A percentile compares a stretch with the other conserved stretches of the same genome.
phyloP scores from a whole-genome alignment of 2,888 invertebrate species.

The Sceliomorpha sp. region DNA sequence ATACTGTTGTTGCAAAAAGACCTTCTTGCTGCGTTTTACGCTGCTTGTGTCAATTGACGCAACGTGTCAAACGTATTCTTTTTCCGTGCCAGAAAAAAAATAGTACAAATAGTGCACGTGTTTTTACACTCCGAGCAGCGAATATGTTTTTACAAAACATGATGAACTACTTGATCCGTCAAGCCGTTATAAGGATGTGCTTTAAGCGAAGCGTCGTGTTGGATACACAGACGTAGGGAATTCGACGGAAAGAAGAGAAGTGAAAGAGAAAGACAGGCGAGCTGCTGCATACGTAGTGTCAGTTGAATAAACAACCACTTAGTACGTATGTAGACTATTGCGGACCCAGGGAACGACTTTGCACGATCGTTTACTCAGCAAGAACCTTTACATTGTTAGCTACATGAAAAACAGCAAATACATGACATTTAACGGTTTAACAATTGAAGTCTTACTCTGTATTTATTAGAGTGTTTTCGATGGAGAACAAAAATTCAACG shows the following conservation, averaged over 20 bases:
- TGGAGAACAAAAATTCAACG: no score
- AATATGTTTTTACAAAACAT: slow-evolving; percentile 29
- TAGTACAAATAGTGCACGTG: slow-evolving; percentile 36
- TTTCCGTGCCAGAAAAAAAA: background rate
- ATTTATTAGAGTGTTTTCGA: no score
- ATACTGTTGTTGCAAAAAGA: slow-evolving; percentile 17
- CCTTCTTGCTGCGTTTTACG: slow-evolving; percentile 19
- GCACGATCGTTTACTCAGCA: slow-evolving; percentile 6
- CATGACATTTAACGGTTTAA: no score
- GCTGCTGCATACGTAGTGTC: slow-evolving; percentile 28
- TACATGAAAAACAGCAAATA: background rate
- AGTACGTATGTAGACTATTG: slow-evolving; percentile 25
- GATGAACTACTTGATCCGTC: slow-evolving; percentile 17
- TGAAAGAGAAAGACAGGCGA: slow-evolving; percentile 37
- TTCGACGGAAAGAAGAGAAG: slow-evolving; percentile 28
- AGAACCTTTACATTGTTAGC: slow-evolving; percentile 2
- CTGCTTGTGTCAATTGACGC: slow-evolving; percentile 3
- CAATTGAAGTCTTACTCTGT: no score
- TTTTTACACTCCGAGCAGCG: no score
- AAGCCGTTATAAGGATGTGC: slow-evolving; percentile 10
- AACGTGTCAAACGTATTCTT: slow-evolving; percentile 8
- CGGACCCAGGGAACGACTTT: slow-evolving; percentile 25
- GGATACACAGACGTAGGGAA: slow-evolving; percentile 27
- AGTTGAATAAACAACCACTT: slow-evolving; percentile 38
- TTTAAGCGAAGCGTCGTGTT: slow-evolving; percentile 18